phyloP scores from a whole-genome alignment of 2,888 invertebrate genomes.

The Callosobruchus maculatus region DNA sequence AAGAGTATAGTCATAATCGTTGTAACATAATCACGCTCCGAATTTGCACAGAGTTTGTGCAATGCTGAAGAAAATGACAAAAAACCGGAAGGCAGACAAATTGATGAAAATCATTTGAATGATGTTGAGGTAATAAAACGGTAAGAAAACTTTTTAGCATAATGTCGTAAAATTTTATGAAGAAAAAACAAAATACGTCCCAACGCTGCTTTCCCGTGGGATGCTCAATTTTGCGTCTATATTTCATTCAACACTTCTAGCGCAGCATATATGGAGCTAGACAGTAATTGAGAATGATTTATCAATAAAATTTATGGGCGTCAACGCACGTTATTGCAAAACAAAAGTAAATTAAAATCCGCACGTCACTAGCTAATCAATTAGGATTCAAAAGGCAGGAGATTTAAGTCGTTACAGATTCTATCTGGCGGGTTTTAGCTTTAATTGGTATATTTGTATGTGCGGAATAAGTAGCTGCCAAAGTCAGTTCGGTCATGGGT shows the following conservation, averaged over 20 bases:
- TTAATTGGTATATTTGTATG: background rate
- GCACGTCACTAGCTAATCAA: background rate
- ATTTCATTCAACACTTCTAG: background rate
- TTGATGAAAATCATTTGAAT: no score
- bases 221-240: background rate
- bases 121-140: no score
- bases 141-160: no score
- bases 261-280: background rate
- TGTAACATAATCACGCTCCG: no score
- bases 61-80: no score
- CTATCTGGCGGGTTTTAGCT: background rate
- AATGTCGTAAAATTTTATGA: no score
- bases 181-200: no score
- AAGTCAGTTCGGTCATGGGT: background rate
- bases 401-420: background rate
- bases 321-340: background rate
- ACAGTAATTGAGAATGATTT: background rate
- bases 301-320: background rate
- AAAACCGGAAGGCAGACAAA: no score
- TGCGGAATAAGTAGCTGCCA: background rate
- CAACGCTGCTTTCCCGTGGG: background rate
- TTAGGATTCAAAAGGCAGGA: background rate
- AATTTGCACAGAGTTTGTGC: no score
- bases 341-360: background rate
- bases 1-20: no score